Conservation (phyloP, 30 jellyfish, hydroid and myxozoan species). For the Haliclystus octoradiatus region DNA sequence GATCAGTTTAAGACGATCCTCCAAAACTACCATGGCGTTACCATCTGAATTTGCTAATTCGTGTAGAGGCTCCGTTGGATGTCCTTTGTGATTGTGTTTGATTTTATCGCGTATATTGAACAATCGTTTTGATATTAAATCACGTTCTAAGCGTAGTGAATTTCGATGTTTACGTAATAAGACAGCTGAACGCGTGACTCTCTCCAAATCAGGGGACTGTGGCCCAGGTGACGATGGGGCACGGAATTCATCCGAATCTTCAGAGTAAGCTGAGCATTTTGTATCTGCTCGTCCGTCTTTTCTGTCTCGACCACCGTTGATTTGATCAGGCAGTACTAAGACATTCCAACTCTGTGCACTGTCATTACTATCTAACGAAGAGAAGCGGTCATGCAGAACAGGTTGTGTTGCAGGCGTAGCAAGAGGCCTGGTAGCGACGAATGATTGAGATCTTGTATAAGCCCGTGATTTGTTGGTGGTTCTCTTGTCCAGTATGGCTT, state of each 20-base stretch:
- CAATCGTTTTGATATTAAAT: not conserved
- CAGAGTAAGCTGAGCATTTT: not conserved
- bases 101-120: not conserved
- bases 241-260: not conserved
- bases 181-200: not conserved
- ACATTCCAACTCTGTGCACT: not conserved
- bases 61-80: not conserved
- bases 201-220: not conserved
- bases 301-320: constrained; percentile 1
- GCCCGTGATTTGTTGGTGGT: not conserved
- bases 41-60: not conserved
- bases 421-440: not conserved
- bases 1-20: not conserved
- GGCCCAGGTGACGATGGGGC: not conserved
- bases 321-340: not conserved
- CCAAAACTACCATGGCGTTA: not conserved
- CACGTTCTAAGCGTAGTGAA: not conserved
- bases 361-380: not conserved
- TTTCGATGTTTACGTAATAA: not conserved
- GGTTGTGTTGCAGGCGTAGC: not conserved
- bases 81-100: not conserved
- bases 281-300: not conserved
- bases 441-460: not conserved
- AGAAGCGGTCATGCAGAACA: not conserved
- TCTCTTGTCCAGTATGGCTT: not conserved